These are phyloP conservation scores for Euphydryas editha DNA, from an alignment of 2,888 invertebrate species.

Conservation along the genomic window DNA sequence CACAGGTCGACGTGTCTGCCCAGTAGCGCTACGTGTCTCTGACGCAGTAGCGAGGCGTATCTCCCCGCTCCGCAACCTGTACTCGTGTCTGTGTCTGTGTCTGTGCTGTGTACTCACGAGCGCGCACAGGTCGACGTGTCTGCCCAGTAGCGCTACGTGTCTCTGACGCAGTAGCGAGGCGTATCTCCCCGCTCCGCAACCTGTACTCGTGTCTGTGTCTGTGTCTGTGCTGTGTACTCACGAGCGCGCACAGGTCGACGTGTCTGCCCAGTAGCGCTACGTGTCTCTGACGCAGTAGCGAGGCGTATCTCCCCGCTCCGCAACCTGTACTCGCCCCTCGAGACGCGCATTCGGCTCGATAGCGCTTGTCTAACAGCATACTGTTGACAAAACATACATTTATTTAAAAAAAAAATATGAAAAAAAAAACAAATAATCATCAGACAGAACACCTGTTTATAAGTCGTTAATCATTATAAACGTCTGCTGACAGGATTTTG, in stretches of 20 bases:
- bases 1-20: constrained; percentile 97
- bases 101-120: constrained; percentile 53
- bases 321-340: constrained; percentile 94
- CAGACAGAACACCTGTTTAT: neutral
- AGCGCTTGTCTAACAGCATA: constrained; percentile 98
- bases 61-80: too few species aligned
- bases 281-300: constrained; percentile 96
- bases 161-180: constrained; percentile 97
- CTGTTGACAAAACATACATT: constrained; percentile 56
- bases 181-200: constrained; percentile 96
- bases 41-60: too few species aligned
- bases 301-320: constrained; percentile 96
- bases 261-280: constrained; percentile 97
- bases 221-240: constrained; percentile 49
- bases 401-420: too few species aligned
- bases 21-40: constrained; percentile 86
- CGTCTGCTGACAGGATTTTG: too few species aligned
- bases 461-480: too few species aligned
- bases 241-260: constrained; percentile 90
- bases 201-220: constrained; percentile 67
- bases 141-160: constrained; percentile 96
- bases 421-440: too few species aligned
- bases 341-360: constrained; percentile 96
- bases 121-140: constrained; percentile 94
- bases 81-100: too few species aligned